A percentile compares a stretch with the other conserved stretches of the same genome.
Evolutionary conservation across 1,140 invertebrate genomes (phyloP).

Genomic region (Nixonia krombeini): DNA sequence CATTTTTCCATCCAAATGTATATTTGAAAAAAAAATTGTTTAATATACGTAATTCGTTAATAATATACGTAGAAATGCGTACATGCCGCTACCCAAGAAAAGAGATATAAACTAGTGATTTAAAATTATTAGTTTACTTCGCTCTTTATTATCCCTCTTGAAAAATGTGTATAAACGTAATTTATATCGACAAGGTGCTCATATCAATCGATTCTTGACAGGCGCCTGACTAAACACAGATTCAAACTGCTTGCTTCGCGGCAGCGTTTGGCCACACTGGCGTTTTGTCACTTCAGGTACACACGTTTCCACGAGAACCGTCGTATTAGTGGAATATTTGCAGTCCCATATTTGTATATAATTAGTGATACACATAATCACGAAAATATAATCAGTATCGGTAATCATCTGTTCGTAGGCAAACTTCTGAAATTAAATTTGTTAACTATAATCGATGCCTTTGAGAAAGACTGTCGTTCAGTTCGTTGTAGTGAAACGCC

Average conservation of each 20-base stretch:
- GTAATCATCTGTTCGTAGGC: background rate
- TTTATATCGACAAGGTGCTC: background rate
- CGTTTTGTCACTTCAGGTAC: background rate
- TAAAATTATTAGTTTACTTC: too few species aligned
- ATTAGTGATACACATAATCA: background rate
- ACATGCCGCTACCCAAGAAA: too few species aligned
- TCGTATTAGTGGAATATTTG: background rate
- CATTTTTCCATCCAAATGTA: too few species aligned
- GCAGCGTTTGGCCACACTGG: background rate
- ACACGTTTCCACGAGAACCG: background rate
- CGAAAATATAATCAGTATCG: background rate
- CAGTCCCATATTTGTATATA: background rate
- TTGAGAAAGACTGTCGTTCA: too few species aligned
- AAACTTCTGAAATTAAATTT: background rate
- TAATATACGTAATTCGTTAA: too few species aligned
- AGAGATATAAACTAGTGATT: too few species aligned
- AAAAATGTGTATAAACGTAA: too few species aligned
- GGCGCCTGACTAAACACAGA: background rate
- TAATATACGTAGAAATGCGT: too few species aligned
- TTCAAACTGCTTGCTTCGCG: background rate
- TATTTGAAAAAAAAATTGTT: too few species aligned
- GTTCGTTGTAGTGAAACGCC: too few species aligned
- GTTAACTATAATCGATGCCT: background rate
- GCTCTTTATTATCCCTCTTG: too few species aligned
- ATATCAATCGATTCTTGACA: background rate